A percentile compares a stretch with the other conserved stretches of the same genome.
Evolutionary conservation across 2,888 invertebrate genomes (phyloP).

Genomic region (Eumerus sabulonum): DNA sequence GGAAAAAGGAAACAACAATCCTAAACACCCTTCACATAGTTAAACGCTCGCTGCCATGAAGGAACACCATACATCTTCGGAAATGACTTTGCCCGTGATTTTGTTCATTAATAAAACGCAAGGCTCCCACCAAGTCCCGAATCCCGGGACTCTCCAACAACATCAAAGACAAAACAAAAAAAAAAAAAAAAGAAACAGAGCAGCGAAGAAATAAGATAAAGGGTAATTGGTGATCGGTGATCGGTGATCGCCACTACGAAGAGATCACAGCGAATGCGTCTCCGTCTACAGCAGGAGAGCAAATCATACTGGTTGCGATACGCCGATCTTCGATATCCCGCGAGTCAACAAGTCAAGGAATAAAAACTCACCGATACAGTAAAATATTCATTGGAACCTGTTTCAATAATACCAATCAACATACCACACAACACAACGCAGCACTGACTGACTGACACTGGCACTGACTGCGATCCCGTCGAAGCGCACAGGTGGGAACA

Average conservation of each 20-base stretch:
- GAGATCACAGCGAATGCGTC: conserved; percentile 15
- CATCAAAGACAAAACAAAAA: too few species aligned
- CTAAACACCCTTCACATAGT: conserved; percentile 64
- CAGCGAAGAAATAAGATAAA: neutral
- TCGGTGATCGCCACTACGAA: conserved; percentile 26
- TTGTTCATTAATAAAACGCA: conserved; percentile 68
- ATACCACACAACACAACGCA: conserved; percentile 63
- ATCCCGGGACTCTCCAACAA: too few species aligned
- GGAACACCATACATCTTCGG: conserved; percentile 60
- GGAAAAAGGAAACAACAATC: conserved; percentile 14
- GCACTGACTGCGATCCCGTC: neutral
- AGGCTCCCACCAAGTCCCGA: conserved; percentile 25
- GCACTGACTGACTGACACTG: conserved; percentile 20
- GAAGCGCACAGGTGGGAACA: conserved; percentile 68
- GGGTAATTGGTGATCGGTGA: conserved; percentile 47
- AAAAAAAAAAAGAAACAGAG: neutral
- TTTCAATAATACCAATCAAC: conserved; percentile 69
- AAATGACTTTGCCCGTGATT: conserved; percentile 64
- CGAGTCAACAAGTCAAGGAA: conserved; percentile 15
- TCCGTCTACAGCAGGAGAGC: conserved; percentile 34
- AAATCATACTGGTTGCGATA: conserved; percentile 39
- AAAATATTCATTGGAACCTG: conserved; percentile 68
- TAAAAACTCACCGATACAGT: conserved; percentile 45
- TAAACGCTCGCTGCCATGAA: conserved; percentile 44
- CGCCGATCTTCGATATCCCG: too few species aligned